Base-by-base conservation (phyloP, 2,113 vertebrate species). In the Aramus guarauna region DNA sequence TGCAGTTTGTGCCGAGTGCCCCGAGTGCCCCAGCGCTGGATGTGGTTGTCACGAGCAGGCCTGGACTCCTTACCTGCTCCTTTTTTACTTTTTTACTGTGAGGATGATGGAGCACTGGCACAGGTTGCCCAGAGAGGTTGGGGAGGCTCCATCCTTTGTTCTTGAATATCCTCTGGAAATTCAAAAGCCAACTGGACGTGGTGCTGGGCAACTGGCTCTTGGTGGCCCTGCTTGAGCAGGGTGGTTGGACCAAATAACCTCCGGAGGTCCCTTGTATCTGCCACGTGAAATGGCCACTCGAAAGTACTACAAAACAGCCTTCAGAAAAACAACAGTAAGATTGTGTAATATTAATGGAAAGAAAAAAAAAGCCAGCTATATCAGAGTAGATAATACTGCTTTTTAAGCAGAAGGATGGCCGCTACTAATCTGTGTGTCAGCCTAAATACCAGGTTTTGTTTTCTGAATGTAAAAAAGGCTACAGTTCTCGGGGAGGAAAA, bases 391-490 rank as follows among this genome's bases (percentile, higher is more conserved):
- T 88, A 83, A 77, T 86, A 27, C 45, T 80, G 68, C 64, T 66
- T 91, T 95, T 96, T 86, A 74, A 71, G 79, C 55, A 36, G 84
- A 59, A 81, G 50, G 48, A 18, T 55, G 17, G 45, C 55, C 55
- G 18, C 68, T 91, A 20, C 47, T 89, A 66, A 86, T 83, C 68
- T 92, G 4, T 72, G 34, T 88, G 80, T 89, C 83, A 94, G 56
- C 62, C 41, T 84, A 77, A 94, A 88, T 91, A 53, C 67, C 34
- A 64, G 64, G 56, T 84, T 95, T 91, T 92, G 68, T 39, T 75
- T 88, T 84, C 91, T 85, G 59, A 93, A 58, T 71, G 29, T 67
- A 68, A 55, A 90, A 88, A 91, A 55, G 50, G 26, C 86, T 92
- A 24, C 5, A 5, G 19, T 88, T 81, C 55, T 75, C 29, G 20